phyloP scores from a whole-genome alignment of 2,113 vertebrate species.

The Garra rufa region DNA sequence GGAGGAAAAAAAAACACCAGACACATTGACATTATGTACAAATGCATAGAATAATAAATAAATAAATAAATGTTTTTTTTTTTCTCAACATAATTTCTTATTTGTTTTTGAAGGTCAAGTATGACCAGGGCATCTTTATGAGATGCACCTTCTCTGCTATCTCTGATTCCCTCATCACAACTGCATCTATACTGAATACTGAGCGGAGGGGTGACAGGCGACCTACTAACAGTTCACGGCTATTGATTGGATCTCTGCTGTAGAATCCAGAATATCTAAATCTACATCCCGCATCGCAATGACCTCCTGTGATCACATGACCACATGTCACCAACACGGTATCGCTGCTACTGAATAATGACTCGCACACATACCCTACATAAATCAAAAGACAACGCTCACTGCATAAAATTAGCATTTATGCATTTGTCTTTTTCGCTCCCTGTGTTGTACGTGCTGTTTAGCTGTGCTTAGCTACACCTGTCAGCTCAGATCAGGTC shows the following conservation, averaged over 20 bases:
- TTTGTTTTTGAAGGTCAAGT: neutral
- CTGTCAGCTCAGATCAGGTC: constrained; percentile 77
- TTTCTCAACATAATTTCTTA: neutral
- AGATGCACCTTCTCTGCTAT: neutral
- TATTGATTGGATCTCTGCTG: constrained; percentile 13
- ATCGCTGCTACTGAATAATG: neutral
- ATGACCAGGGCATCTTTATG: neutral
- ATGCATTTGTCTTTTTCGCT: neutral
- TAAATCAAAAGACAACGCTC: neutral
- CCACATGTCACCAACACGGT: neutral
- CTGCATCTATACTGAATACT: neutral
- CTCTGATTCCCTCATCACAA: neutral
- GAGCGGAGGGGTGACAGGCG: too few species aligned
- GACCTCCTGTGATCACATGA: neutral
- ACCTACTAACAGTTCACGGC: neutral
- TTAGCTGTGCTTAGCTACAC: constrained; percentile 78
- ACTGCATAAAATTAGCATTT: neutral
- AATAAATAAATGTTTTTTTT: too few species aligned
- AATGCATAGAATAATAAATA: too few species aligned
- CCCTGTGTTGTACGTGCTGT: constrained; percentile 53
- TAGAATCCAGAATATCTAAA: neutral
- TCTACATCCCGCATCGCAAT: constrained; percentile 5
- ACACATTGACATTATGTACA: neutral
- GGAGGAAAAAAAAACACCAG: neutral
- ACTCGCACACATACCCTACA: neutral